A percentile compares a stretch with the other conserved stretches of the same genome.
These are phyloP conservation scores for Gracilinanus agilis DNA, from an alignment of 2,113 vertebrate genomes.

Conservation along the genomic window DNA sequence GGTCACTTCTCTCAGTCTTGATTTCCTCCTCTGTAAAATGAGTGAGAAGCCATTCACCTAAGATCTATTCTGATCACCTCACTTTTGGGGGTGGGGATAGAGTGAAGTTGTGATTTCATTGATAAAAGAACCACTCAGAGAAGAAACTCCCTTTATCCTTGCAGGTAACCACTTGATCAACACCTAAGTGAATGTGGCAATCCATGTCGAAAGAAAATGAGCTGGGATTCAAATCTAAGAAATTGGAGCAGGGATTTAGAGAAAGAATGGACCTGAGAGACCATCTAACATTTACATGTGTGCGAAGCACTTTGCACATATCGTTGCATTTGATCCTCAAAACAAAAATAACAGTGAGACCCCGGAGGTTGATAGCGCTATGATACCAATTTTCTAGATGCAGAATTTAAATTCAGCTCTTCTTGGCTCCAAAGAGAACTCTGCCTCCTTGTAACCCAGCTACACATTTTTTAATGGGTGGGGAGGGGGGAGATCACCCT, in stretches of 20 bases:
- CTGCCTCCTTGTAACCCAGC: neutral
- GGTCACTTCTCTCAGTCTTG: neutral
- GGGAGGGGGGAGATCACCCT: neutral
- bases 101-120: neutral
- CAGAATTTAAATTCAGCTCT: neutral
- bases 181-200: neutral
- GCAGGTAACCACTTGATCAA: neutral
- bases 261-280: neutral
- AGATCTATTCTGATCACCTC: neutral
- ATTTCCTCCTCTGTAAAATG: neutral
- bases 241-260: neutral
- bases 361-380: neutral
- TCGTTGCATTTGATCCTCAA: neutral
- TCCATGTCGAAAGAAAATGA: neutral
- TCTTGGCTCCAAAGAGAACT: neutral
- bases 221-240: neutral
- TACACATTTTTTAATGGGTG: neutral
- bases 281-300: neutral
- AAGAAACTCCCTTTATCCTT: neutral
- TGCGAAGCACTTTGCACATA: no score
- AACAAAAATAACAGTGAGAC: neutral
- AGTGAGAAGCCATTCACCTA: neutral
- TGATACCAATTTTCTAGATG: neutral
- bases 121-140: neutral
- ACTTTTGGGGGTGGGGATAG: neutral